Evolutionary conservation across 2,113 vertebrate genomes (phyloP).

Genomic region (Tragelaphus buxtoni): DNA sequence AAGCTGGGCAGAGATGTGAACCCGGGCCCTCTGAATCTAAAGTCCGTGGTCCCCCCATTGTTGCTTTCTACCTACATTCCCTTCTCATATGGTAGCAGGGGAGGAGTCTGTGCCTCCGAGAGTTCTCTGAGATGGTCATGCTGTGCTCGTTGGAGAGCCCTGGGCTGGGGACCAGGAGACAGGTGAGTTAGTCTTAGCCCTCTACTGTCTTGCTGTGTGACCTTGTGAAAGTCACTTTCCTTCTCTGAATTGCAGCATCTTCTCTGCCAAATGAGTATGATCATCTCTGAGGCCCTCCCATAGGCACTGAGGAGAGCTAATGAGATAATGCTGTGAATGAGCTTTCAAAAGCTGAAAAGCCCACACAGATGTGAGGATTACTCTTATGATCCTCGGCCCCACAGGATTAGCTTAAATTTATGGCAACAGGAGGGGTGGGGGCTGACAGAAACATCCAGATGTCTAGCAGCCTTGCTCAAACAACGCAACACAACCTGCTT

Average conservation of each 20-base stretch:
- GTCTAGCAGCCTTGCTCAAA: slow-evolving; percentile 23
- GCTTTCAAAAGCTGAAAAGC: slow-evolving; percentile 61
- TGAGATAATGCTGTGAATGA: slow-evolving; percentile 66
- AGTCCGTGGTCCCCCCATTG: background rate
- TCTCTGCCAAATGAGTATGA: slow-evolving; percentile 56
- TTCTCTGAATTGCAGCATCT: background rate
- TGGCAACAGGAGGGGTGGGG: slow-evolving; percentile 28
- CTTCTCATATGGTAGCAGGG: background rate
- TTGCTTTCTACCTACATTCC: background rate
- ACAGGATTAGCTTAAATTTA: slow-evolving; percentile 65
- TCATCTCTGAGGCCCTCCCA: background rate
- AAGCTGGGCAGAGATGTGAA: background rate
- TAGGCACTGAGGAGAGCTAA: slow-evolving; percentile 35
- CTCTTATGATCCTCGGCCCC: slow-evolving; percentile 41
- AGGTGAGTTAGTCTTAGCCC: background rate
- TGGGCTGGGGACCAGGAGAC: background rate
- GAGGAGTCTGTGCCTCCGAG: background rate
- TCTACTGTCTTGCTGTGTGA: slow-evolving; percentile 9
- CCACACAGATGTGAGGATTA: slow-evolving; percentile 72
- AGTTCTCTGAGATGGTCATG: background rate
- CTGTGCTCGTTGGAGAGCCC: background rate
- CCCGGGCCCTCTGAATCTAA: background rate
- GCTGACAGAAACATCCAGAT: slow-evolving; percentile 42
- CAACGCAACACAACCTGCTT: background rate
- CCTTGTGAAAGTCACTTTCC: slow-evolving; percentile 51